phyloP scores from a whole-genome alignment of 2,888 invertebrate genomes.

The Ctenicera cuprea region DNA sequence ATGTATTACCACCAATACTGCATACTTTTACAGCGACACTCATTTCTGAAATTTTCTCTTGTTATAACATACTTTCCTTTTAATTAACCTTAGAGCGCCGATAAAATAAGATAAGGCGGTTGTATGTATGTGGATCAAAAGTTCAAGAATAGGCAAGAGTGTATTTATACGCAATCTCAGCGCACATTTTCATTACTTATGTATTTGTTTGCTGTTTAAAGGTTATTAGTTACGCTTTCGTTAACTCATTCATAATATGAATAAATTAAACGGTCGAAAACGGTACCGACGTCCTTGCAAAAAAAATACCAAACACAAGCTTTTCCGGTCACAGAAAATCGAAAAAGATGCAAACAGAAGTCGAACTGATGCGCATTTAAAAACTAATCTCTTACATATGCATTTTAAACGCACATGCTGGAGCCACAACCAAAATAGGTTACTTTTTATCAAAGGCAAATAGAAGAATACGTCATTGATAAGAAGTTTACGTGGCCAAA shows the following conservation, averaged over 20 bases:
- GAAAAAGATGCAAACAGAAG: neutral
- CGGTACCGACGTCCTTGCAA: neutral
- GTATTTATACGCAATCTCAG: slow-evolving; percentile 24
- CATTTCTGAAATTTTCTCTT: neutral
- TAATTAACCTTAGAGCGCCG: slow-evolving; percentile 38
- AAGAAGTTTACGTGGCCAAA: slow-evolving; percentile 40
- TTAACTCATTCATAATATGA: slow-evolving; percentile 8
- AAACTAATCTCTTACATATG: slow-evolving; percentile 17
- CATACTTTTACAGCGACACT: neutral
- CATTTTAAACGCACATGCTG: slow-evolving; percentile 11
- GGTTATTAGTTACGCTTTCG: neutral
- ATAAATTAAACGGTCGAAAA: neutral
- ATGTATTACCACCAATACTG: neutral
- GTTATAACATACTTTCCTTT: slow-evolving; percentile 13
- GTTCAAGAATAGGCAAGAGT: slow-evolving; percentile 58
- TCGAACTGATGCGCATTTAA: slow-evolving; percentile 3
- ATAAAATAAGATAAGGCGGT: slow-evolving; percentile 38
- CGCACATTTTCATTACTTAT: neutral
- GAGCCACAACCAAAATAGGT: slow-evolving; percentile 40
- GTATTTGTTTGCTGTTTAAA: neutral
- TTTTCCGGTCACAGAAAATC: neutral
- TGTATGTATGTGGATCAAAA: slow-evolving; percentile 56
- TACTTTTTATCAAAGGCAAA: slow-evolving; percentile 50
- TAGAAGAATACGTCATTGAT: slow-evolving; percentile 49
- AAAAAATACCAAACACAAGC: neutral